These are phyloP conservation scores for Sturnira hondurensis DNA, from an alignment of 2,113 vertebrate species.

Conservation along the genomic window DNA sequence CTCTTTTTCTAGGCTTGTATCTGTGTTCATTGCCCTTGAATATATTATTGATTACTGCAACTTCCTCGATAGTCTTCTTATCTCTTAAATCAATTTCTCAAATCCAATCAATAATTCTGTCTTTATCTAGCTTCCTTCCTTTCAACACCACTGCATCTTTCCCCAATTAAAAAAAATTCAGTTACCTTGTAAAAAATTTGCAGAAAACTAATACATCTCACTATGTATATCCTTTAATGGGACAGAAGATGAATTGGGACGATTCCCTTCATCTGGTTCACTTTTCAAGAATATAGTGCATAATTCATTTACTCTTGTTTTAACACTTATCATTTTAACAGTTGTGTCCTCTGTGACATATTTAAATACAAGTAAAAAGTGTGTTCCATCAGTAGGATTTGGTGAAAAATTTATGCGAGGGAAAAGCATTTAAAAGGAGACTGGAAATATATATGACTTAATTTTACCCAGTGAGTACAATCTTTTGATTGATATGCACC, in stretches of 20 bases:
- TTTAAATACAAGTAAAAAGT: not conserved
- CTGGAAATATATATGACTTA: not conserved
- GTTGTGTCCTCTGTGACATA: not conserved
- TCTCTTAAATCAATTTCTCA: slow-evolving; percentile 14
- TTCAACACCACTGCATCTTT: not conserved
- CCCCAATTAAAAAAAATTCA: not conserved
- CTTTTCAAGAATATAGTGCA: not conserved
- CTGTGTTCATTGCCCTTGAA: slow-evolving; percentile 39
- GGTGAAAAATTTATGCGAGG: not conserved
- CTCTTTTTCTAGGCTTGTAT: not conserved
- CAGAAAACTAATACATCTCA: not conserved
- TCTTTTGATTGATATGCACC: not conserved
- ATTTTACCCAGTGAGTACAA: not conserved
- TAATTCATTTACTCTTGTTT: not conserved
- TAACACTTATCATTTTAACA: not conserved
- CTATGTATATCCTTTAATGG: not conserved
- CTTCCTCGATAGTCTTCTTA: slow-evolving; percentile 2
- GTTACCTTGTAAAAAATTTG: not conserved
- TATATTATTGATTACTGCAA: slow-evolving; percentile 48
- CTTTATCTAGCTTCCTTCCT: not conserved
- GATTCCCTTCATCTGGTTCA: not conserved
- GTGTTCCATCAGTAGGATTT: not conserved
- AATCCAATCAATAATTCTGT: slow-evolving; percentile 24
- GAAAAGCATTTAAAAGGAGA: not conserved
- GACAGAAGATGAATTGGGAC: not conserved